Evolutionary conservation across 2,888 invertebrate genomes (phyloP).

Genomic region (Cataglyphis albicans): DNA sequence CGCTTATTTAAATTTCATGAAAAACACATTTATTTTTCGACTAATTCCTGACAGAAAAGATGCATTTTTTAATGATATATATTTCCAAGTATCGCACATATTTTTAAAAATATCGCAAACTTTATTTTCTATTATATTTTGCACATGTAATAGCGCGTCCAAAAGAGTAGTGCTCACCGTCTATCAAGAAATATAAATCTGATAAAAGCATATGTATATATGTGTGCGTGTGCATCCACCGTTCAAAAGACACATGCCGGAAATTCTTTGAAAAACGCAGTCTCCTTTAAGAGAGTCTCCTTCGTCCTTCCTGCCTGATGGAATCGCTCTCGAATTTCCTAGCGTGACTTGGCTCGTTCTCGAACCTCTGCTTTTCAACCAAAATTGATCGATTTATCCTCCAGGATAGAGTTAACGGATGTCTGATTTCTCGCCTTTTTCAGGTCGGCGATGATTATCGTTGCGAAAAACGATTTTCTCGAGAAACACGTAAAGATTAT

Average conservation of each 20-base stretch:
- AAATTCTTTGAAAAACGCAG: conserved; percentile 65
- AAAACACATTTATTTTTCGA: not conserved
- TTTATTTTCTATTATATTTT: conserved; percentile 4
- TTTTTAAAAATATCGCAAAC: not conserved
- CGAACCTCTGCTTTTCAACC: conserved; percentile 59
- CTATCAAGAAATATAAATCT: conserved; percentile 34
- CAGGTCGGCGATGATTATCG: not conserved
- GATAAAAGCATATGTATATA: conserved; percentile 25
- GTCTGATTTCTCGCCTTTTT: conserved; percentile 3
- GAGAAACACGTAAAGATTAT: not conserved
- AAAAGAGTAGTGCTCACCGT: not conserved
- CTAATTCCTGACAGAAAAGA: not conserved
- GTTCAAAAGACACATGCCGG: conserved; percentile 37
- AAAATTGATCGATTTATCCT: conserved; percentile 73
- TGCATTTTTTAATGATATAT: not conserved
- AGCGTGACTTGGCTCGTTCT: conserved; percentile 71
- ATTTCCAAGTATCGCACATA: not conserved
- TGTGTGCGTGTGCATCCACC: not conserved
- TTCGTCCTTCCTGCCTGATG: conserved; percentile 37
- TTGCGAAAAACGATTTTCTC: not conserved
- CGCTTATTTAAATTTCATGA: not conserved
- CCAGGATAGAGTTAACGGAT: conserved; percentile 60
- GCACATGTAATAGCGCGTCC: not conserved
- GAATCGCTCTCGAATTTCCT: conserved; percentile 76
- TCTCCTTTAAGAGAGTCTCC: conserved; percentile 43